Evolutionary conservation across 1,140 invertebrate genomes (phyloP).

Genomic region (Drosophila malerkotliana): DNA sequence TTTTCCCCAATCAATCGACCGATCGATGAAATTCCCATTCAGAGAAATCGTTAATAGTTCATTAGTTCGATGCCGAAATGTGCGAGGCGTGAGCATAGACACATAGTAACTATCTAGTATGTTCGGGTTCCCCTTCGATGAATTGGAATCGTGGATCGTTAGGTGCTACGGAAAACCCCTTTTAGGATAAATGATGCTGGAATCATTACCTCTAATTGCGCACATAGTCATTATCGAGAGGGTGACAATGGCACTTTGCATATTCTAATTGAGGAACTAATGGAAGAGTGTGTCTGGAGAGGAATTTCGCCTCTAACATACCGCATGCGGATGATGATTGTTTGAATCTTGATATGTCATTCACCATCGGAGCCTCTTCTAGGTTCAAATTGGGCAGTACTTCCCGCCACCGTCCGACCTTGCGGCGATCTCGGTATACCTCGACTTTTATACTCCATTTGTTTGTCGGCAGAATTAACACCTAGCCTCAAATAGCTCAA

Average conservation of each 20-base stretch:
- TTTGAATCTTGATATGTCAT: slow-evolving; percentile 36
- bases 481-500: slow-evolving; percentile 63
- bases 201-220: slow-evolving; percentile 36
- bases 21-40: slow-evolving; percentile 40
- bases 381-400: slow-evolving; percentile 1
- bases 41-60: slow-evolving; percentile 52
- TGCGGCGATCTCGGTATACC: slow-evolving; percentile 4
- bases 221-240: slow-evolving; percentile 12
- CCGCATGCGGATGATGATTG: slow-evolving; percentile 4
- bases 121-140: neutral
- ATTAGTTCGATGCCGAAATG: slow-evolving; percentile 49
- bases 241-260: slow-evolving; percentile 42
- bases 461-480: slow-evolving; percentile 66
- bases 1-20: slow-evolving; percentile 49
- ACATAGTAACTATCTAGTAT: slow-evolving; percentile 2
- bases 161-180: slow-evolving; percentile 23
- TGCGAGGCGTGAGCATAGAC: slow-evolving; percentile 9
- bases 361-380: slow-evolving; percentile 1
- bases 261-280: slow-evolving; percentile 48
- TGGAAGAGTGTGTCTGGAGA: neutral
- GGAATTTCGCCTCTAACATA: slow-evolving; percentile 12
- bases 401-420: slow-evolving; percentile 18
- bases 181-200: slow-evolving; percentile 4
- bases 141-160: slow-evolving; percentile 1
- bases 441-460: slow-evolving; percentile 33